phyloP scores from a whole-genome alignment of 2,113 vertebrate genomes.

The Onychostruthus taczanowskii region DNA sequence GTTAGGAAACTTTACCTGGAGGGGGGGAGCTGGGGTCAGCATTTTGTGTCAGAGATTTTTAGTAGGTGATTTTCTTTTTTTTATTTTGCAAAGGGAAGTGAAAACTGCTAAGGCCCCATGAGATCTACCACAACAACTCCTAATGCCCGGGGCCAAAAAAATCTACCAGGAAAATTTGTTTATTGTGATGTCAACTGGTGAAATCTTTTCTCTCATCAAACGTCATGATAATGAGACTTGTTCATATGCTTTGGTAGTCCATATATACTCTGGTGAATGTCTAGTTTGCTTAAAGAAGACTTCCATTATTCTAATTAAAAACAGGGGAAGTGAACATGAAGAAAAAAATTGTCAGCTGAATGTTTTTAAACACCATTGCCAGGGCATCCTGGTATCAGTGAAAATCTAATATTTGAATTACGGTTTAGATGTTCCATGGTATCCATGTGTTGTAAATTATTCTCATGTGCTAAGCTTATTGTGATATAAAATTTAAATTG shows the following conservation, averaged over 20 bases:
- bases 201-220: not conserved
- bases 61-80: not conserved
- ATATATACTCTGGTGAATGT: not conserved
- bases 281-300: not conserved
- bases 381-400: not conserved
- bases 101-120: not conserved
- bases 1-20: not conserved
- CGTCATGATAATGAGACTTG: not conserved
- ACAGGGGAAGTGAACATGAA: not conserved
- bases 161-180: not conserved
- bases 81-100: not conserved
- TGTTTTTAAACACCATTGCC: not conserved
- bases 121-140: not conserved
- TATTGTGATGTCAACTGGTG: not conserved
- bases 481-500: slow-evolving; percentile 16
- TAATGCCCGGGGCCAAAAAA: fast-evolving
- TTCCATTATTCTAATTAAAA: not conserved
- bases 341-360: not conserved
- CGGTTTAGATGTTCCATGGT: not conserved
- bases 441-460: slow-evolving; percentile 1
- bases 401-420: not conserved
- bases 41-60: not conserved
- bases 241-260: not conserved
- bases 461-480: slow-evolving; percentile 27
- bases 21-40: not conserved